Conservation (phyloP, 2,113 vertebrate genomes). For the Opisthocomus hoazin region DNA sequence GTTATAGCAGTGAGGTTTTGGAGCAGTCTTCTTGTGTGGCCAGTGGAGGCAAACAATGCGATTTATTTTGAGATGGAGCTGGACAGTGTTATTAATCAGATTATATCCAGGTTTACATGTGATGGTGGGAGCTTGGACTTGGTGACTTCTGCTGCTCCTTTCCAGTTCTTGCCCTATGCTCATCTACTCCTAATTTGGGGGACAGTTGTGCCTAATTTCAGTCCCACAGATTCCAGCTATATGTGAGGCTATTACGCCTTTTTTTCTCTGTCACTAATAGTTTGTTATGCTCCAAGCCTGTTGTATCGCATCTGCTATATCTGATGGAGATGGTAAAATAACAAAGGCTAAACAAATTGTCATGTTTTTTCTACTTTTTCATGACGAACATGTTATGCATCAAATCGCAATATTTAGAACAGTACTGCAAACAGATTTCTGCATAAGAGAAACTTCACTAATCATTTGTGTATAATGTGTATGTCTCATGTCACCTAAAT, state of each 20-base stretch:
- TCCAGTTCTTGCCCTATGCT: neutral
- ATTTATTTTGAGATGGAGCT: neutral
- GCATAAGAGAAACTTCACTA: neutral
- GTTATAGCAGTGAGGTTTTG: neutral
- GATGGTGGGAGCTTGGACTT: neutral
- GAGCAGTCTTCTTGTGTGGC: neutral
- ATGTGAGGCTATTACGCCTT: neutral
- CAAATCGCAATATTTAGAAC: neutral
- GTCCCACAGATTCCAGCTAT: neutral
- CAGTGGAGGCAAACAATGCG: neutral
- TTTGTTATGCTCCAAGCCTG: accelerated
- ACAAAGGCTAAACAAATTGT: neutral
- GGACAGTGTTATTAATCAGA: neutral
- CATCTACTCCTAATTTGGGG: neutral
- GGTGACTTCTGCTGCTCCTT: neutral
- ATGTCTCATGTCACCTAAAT: neutral
- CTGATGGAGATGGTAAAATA: neutral
- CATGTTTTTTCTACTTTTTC: neutral
- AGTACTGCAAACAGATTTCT: neutral
- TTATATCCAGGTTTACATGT: neutral
- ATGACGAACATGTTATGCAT: neutral
- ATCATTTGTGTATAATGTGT: neutral
- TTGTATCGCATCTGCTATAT: neutral
- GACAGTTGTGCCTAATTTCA: neutral
- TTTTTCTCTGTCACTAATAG: neutral